Evolutionary conservation across 2,888 invertebrate genomes (phyloP), one percentile per base, ranked within the genome.

Genomic region (Ctenicera cuprea): DNA sequence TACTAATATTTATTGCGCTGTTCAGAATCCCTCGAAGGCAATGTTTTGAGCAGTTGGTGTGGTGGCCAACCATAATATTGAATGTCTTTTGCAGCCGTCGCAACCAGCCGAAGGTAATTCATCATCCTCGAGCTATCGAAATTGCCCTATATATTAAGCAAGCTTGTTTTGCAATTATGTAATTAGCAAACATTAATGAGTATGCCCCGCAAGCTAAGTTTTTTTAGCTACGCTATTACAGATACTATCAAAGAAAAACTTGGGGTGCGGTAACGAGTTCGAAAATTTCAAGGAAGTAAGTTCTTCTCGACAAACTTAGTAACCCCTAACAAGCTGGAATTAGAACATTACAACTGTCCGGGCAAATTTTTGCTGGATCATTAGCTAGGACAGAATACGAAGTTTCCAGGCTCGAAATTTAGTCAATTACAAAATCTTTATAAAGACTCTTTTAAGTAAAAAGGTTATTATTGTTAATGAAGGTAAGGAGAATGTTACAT

Each of bases 1-100:
- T 30, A 57, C n/a, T 9, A 9, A 37, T 57, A 57, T 57, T 57
- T 57, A 57, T 57, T 57, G 37, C 37, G 1, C 16, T 30, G 57
- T 57, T 37, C 18, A 57, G 33, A 33, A 33, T 18, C 18, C 57
- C 37, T 30, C 37, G 37, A 57, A 57, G 33, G 33, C 57, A 57
- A 8, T 57, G 57, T 57, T 57, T 18, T 16, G 33, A 57, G 57
- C 57, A 57, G 57, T 57, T 57, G 52, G 52, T 37, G 57, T 57
- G 16, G 45, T 57, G 71, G 71, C 33, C 30, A 71, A 33, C 71
- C 57, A 59, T 65, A 64, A 63, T 63, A 71, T 71, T 30, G 48
- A 65, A 64, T 65, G 71, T 65, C 71, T 71, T 65, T 45, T 38
- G 65, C 71, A 71, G 57, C 65, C 59, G 65, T 65, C 65, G 64